Conservation (phyloP, 2,797 vertebrate genomes). For the Scolopax rusticola region DNA sequence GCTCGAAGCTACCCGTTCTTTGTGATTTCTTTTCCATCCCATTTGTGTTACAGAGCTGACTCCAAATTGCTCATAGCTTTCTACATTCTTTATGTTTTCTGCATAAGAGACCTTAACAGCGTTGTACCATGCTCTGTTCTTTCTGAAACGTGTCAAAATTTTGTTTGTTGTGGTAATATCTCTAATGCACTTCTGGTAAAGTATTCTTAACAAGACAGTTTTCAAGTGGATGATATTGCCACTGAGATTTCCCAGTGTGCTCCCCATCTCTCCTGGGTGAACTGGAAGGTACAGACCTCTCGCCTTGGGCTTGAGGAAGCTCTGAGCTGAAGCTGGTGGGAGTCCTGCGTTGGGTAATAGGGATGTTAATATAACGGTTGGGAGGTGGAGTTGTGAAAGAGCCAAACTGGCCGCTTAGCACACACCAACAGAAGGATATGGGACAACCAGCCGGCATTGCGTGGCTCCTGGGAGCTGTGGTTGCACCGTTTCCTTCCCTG, state of each 20-base stretch:
- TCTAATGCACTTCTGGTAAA: not conserved
- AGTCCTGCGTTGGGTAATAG: not conserved
- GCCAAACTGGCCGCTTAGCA: accelerated
- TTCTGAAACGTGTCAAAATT: not conserved
- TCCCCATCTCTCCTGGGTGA: not conserved
- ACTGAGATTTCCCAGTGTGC: not conserved
- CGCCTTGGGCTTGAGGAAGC: not conserved
- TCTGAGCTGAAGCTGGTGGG: accelerated
- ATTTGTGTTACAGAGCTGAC: not conserved
- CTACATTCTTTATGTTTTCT: not conserved
- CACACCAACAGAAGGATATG: not conserved
- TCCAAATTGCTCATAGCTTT: not conserved
- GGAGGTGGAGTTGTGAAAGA: slow-evolving; percentile 32
- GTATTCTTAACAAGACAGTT: not conserved
- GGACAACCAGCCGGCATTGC: not conserved
- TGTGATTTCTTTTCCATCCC: not conserved
- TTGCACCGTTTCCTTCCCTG: slow-evolving; percentile 43
- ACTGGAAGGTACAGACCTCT: not conserved
- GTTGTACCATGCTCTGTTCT: not conserved
- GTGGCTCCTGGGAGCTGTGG: not conserved
- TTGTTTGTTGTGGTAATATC: not conserved
- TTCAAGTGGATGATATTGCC: not conserved
- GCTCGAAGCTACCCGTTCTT: not conserved
- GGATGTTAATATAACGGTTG: not conserved
- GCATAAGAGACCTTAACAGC: not conserved